Percentiles rank a stretch among this genome's conserved stretches.
Evolutionary conservation across 2,888 invertebrate species (phyloP).

Genomic region (Sympetrum striolatum): DNA sequence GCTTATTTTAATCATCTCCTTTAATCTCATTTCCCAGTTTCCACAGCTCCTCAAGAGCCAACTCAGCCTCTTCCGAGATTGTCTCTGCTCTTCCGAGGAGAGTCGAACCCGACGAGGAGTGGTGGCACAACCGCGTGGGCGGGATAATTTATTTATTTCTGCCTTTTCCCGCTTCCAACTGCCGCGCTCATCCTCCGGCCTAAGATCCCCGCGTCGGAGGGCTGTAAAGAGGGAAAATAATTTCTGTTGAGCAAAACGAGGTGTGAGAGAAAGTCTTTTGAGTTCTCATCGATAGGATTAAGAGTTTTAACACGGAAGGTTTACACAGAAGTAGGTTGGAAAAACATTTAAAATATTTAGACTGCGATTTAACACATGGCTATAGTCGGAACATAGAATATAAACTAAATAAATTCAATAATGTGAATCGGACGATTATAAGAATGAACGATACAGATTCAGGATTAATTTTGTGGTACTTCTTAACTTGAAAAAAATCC

Average conservation of each 20-base stretch:
- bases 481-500: too few relatives aligned
- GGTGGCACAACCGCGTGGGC: not conserved
- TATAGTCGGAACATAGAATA: too few relatives aligned
- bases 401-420: too few relatives aligned
- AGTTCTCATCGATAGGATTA: not conserved
- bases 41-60: not conserved
- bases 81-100: not conserved
- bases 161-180: not conserved
- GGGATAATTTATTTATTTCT: not conserved
- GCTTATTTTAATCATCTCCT: not conserved
- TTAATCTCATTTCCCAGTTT: not conserved
- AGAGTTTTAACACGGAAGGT: not conserved
- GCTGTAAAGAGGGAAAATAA: not conserved
- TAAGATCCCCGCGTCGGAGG: not conserved
- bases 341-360: too few relatives aligned
- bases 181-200: not conserved
- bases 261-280: not conserved
- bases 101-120: not conserved
- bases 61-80: not conserved
- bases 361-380: too few relatives aligned
- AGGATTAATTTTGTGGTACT: too few relatives aligned
- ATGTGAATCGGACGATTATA: too few relatives aligned
- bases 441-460: too few relatives aligned
- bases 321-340: too few relatives aligned
- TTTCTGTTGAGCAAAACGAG: not conserved